Percentiles rank a stretch among this genome's conserved stretches.
phyloP scores from a whole-genome alignment of 2,113 vertebrate species.

The Proteles cristata region DNA sequence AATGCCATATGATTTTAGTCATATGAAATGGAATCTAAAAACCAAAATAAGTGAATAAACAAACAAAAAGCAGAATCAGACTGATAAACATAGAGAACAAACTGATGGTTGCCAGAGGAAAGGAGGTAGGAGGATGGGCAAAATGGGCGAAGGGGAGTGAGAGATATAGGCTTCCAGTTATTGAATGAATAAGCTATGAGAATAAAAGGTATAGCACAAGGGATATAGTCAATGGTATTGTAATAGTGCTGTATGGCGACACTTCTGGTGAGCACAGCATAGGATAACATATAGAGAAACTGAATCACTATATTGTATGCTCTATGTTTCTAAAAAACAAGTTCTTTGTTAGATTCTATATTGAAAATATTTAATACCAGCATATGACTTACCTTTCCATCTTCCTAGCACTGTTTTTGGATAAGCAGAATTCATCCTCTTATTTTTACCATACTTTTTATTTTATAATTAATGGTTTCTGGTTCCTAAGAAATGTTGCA shows the following conservation, averaged over 20 bases:
- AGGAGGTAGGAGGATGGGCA: neutral
- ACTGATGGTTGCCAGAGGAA: neutral
- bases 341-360: neutral
- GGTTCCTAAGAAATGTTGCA: neutral
- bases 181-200: neutral
- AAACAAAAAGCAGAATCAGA: neutral
- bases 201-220: neutral
- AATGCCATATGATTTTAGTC: neutral
- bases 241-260: neutral
- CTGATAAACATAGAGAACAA: neutral
- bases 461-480: neutral
- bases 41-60: neutral
- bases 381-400: neutral
- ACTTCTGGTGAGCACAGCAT: neutral
- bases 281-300: neutral
- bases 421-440: neutral
- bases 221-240: neutral
- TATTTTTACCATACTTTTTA: neutral
- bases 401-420: neutral
- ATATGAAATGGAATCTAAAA: neutral
- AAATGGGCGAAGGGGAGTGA: neutral
- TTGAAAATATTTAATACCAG: neutral
- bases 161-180: neutral
- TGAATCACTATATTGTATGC: neutral
- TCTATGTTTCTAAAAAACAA: neutral